Evolutionary conservation across 2,888 invertebrate genomes (phyloP).

Genomic region (Himalopsyche tibetana): DNA sequence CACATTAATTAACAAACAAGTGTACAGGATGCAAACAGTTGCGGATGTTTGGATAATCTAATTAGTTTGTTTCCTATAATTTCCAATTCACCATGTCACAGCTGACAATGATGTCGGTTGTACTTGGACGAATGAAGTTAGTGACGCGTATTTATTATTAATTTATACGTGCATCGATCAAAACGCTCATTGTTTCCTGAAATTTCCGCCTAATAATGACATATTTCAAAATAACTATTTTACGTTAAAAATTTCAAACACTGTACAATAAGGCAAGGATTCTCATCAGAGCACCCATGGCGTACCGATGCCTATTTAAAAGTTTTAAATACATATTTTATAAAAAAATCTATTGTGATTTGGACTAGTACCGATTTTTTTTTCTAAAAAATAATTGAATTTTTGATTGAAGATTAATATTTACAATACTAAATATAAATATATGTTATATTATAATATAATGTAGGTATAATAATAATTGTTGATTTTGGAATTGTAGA

Average conservation of each 20-base stretch:
- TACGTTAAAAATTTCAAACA: neutral
- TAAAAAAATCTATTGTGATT: too few relatives aligned
- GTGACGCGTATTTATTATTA: conserved; percentile 10
- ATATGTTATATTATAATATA: too few relatives aligned
- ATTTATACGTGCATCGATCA: neutral
- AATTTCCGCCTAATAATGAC: neutral
- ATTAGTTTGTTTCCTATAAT: conserved; percentile 64
- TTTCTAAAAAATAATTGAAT: too few relatives aligned
- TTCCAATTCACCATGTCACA: conserved; percentile 62
- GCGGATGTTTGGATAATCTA: conserved; percentile 65
- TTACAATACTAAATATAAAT: too few relatives aligned
- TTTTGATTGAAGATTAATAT: too few relatives aligned
- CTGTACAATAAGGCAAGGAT: too few relatives aligned
- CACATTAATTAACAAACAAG: conserved; percentile 64
- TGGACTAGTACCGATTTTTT: too few relatives aligned
- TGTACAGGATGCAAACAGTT: conserved; percentile 61
- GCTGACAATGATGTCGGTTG: conserved; percentile 48
- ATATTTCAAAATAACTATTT: neutral
- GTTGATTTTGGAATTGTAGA: too few relatives aligned
- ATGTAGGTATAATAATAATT: too few relatives aligned
- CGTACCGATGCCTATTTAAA: too few relatives aligned
- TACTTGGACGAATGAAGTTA: conserved; percentile 29
- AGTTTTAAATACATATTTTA: too few relatives aligned
- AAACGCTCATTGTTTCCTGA: neutral
- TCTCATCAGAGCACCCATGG: too few relatives aligned